Base-by-base conservation (phyloP, 2,113 vertebrate genomes). In the Rhabdomys dilectus region DNA sequence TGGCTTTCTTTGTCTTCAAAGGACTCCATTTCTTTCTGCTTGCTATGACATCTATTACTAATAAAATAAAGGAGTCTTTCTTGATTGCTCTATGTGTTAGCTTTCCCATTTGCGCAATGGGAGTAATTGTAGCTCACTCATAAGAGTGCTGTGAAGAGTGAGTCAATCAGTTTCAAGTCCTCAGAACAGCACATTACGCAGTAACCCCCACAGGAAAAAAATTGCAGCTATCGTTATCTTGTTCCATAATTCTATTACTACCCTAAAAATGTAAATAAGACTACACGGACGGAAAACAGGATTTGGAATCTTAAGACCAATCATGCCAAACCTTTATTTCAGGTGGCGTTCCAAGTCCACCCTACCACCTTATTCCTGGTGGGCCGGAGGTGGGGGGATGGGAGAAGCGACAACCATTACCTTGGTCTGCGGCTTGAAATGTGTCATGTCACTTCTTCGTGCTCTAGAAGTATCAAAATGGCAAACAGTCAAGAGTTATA, bases 1-100 rank as follows among this genome's bases (percentile, higher is more conserved):
- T 78, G 93, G 26, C 88, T 92, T 87, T 90, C 51, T 42, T 94
- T 48, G 42, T 91, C 84, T 96, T 19, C 24, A 91, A 93, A 94
- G 29, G 8, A 3, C 82, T 87, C 60, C 36, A 45, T 64, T 87
- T 91, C 4, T 9, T 94, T 68, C 53, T 82, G 5, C 17, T 29
- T 73, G 42, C 34, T 62, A 6, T 89, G 78, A 36, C 26, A 72
- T 58, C 53, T 51, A 76, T 94, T 90, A 48, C 72, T 92, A 96
- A 48, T 75, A 5, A 45, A 89, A 68, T 62, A 84, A 94, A 96
- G 48, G 21, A 75, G 75, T 76, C 19, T 86, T 85, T 89, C 58
- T 82, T 96, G 58, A 51, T 89, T 91, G 34, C 22, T 95, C 34
- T 62, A 7, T 93, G 88, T 13, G 10, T 97, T 48, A 34, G 7